Percentiles rank a stretch among this genome's conserved stretches.
phyloP scores from a whole-genome alignment of 2,797 vertebrate genomes.

The Pteropus rufus region DNA sequence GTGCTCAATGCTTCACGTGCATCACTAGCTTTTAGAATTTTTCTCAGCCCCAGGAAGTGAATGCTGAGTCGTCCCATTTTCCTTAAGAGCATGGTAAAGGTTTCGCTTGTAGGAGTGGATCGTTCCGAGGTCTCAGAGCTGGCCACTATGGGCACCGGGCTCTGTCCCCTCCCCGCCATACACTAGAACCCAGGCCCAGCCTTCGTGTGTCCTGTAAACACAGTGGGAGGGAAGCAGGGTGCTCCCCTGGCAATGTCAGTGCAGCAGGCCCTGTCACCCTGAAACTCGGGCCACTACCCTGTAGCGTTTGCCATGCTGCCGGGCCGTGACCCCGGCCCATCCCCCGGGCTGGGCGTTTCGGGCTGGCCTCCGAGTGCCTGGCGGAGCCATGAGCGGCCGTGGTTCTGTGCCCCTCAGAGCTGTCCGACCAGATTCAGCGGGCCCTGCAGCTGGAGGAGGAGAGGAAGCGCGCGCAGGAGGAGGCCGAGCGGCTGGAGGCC shows the following conservation, averaged over 20 bases:
- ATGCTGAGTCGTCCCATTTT: neutral
- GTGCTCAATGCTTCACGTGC: neutral
- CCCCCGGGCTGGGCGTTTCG: neutral
- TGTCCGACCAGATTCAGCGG: constrained; percentile 91
- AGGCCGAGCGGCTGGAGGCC: constrained; percentile 90
- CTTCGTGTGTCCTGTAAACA: neutral
- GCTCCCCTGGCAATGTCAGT: neutral
- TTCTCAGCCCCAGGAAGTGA: too few relatives aligned
- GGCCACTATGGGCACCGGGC: too few relatives aligned
- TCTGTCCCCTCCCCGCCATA: too few relatives aligned
- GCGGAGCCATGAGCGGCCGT: neutral
- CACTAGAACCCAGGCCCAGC: neutral
- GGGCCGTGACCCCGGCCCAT: rapidly evolving
- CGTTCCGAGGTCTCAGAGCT: neutral
- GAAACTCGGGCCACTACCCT: neutral
- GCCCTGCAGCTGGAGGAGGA: constrained; percentile 92
- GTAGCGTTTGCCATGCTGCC: too few relatives aligned
- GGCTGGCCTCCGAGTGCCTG: rapidly evolving
- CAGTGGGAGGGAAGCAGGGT: neutral
- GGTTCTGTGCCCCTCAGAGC: constrained; percentile 81
- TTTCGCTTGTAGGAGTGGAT: neutral
- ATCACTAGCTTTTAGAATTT: neutral
- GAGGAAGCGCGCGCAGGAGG: constrained; percentile 87
- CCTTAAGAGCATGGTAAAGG: neutral
- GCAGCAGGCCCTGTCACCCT: neutral